phyloP scores from a whole-genome alignment of 2,797 vertebrate species.

The Sebastes hubbsi region DNA sequence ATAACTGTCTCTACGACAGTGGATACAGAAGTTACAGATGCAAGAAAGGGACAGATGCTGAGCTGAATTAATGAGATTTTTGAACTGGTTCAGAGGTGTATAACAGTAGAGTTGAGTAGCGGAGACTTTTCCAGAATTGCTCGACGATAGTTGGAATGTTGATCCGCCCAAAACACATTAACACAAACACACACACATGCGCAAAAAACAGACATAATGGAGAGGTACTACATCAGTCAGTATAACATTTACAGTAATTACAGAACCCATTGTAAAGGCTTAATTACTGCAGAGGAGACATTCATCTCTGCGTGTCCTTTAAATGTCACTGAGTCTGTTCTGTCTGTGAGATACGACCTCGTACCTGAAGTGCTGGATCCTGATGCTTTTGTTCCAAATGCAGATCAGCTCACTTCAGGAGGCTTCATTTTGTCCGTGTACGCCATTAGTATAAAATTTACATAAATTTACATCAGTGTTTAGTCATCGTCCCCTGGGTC shows the following conservation, averaged over 20 bases:
- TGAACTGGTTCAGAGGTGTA: background rate
- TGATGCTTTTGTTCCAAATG: background rate
- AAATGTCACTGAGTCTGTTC: conserved; percentile 21
- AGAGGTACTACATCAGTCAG: conserved; percentile 9
- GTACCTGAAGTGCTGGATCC: background rate
- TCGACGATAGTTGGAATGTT: background rate
- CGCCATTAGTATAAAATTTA: conserved; percentile 10
- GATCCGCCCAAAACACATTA: background rate
- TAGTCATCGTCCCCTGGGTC: background rate
- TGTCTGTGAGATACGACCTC: background rate
- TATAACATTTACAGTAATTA: conserved; percentile 35
- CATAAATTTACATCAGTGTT: conserved; percentile 15
- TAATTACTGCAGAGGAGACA: conserved; percentile 20
- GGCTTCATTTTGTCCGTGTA: background rate
- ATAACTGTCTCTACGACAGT: background rate
- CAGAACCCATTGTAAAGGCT: conserved; percentile 22
- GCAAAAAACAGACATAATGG: conserved; percentile 13
- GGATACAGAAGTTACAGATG: background rate
- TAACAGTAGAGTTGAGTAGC: background rate
- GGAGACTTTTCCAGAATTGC: background rate
- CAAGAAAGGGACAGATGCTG: background rate
- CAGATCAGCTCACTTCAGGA: conserved; percentile 1
- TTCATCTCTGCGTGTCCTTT: conserved; percentile 22
- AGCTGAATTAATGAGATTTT: background rate
- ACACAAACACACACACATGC: background rate